Evolutionary conservation across 2,888 invertebrate genomes (phyloP).

Genomic region (Rhabditoides inermis): DNA sequence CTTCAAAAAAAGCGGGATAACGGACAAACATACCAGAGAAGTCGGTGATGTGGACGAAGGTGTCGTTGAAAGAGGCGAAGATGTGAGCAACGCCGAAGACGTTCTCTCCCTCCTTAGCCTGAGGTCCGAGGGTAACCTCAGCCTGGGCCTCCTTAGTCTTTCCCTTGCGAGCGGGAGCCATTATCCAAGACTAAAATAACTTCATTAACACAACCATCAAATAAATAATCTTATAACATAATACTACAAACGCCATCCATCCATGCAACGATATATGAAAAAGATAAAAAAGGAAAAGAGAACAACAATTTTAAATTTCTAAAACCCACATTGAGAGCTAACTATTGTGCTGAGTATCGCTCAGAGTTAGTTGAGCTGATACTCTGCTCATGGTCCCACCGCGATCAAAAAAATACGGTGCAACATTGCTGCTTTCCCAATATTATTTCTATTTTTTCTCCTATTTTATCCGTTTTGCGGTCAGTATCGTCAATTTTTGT

Average conservation of each 20-base stretch:
- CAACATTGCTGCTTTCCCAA: too few species aligned
- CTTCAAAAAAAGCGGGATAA: background rate
- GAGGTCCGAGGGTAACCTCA: constrained; percentile 66
- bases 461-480: too few species aligned
- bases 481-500: too few species aligned
- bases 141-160: constrained; percentile 93
- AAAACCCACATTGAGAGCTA: background rate
- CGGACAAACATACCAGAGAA: constrained; percentile 72
- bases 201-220: constrained; percentile 2
- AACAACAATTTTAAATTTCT: background rate
- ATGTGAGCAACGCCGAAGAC: constrained; percentile 99
- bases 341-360: too few species aligned
- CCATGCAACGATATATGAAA: background rate
- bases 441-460: too few species aligned
- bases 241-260: too few species aligned
- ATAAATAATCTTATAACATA: too few species aligned
- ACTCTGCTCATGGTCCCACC: too few species aligned
- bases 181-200: constrained; percentile 33
- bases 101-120: constrained; percentile 73
- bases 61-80: constrained; percentile 98
- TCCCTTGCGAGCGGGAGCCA: constrained; percentile 89
- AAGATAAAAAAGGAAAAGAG: background rate
- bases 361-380: too few species aligned
- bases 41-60: constrained; percentile 98
- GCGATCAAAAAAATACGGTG: too few species aligned